Evolutionary conservation across 2,113 vertebrate genomes (phyloP).

Genomic region (Cathartes aura): DNA sequence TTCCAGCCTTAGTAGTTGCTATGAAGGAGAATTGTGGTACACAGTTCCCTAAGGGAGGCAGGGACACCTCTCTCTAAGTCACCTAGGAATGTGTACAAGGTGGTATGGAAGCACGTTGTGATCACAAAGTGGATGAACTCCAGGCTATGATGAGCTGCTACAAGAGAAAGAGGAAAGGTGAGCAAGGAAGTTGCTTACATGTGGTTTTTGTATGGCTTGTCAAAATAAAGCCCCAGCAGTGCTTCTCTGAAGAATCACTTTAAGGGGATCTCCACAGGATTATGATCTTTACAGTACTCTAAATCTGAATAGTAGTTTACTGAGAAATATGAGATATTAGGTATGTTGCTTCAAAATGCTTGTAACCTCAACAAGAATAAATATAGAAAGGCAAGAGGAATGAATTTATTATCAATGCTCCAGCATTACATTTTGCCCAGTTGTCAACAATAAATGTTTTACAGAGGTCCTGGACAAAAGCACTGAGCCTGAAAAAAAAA

Average conservation of each 20-base stretch:
- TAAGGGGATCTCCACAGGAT: not conserved
- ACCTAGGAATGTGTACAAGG: not conserved
- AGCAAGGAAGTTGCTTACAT: not conserved
- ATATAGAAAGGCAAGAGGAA: not conserved
- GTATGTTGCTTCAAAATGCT: not conserved
- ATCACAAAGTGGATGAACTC: not conserved
- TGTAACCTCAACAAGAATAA: not conserved
- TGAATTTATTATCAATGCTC: not conserved
- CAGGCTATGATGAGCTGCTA: not conserved
- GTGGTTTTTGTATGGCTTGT: not conserved
- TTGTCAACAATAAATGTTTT: not conserved
- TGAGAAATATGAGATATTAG: not conserved
- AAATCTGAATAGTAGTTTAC: not conserved
- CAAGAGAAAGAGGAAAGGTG: not conserved
- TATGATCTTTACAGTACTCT: not conserved
- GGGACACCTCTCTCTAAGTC: not conserved
- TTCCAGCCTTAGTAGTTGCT: not conserved
- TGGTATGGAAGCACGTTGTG: rapidly evolving
- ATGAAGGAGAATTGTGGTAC: not conserved
- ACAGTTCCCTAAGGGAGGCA: not conserved
- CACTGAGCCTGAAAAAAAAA: not conserved
- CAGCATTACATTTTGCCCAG: not conserved
- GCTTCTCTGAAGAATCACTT: not conserved
- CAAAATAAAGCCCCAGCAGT: not conserved
- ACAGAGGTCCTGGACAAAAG: not conserved